These are phyloP conservation scores for Rugalucina vietnamica DNA, from an alignment of 2,888 invertebrate genomes.

Conservation along the genomic window DNA sequence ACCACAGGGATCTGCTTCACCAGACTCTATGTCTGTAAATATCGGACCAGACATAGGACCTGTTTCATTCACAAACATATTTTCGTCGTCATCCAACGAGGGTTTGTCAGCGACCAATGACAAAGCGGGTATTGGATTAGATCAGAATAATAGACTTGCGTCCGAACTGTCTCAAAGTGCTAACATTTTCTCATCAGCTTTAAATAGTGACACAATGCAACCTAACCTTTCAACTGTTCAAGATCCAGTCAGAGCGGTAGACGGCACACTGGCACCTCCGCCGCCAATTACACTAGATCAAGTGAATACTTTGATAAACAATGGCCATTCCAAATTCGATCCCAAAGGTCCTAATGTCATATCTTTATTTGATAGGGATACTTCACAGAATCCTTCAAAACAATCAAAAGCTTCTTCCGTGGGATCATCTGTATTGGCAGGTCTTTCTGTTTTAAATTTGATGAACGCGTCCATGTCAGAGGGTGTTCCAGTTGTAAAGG, in stretches of 20 bases:
- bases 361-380: background rate
- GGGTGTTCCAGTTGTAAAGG: background rate
- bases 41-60: background rate
- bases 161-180: background rate
- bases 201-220: background rate
- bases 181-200: background rate
- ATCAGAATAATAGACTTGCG: background rate
- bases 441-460: background rate
- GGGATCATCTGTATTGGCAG: no score
- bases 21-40: background rate
- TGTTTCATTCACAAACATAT: background rate
- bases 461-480: background rate
- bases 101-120: no score
- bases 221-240: no score
- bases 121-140: background rate
- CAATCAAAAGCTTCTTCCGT: background rate
- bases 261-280: no score
- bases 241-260: no score
- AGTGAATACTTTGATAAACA: background rate
- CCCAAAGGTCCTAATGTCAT: background rate
- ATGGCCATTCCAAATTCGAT: background rate
- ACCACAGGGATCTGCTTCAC: background rate
- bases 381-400: background rate
- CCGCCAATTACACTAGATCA: background rate
- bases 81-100: background rate